Evolutionary conservation across 2,113 vertebrate species (phyloP), one percentile per base, ranked within the genome.

Genomic region (Grantiella picta): DNA sequence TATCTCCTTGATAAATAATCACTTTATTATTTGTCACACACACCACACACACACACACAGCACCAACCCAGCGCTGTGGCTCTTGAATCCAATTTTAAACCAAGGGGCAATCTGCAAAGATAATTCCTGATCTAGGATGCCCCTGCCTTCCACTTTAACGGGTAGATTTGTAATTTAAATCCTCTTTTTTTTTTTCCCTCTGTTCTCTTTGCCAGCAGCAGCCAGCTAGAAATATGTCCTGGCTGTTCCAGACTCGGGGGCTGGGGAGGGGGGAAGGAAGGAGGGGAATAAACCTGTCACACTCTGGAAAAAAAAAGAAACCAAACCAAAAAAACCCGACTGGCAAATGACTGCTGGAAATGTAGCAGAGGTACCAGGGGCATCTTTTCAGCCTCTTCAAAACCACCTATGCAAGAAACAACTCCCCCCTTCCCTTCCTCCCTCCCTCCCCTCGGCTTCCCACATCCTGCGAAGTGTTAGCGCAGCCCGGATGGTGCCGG

Each of bases 301-400:
- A 97, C 91, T 97, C 95, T 73, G 69, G 81, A 96, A 95, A 97
- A 92, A 91, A 96, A 96, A 96, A 38, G 38, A 38, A 38, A 38
- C 38, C 38, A 93, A 96, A 15, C 4, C 35, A 31, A 44, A 17
- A 44, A 44, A 44, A 44, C 33, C 66, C 53, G 94, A 94, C 96
- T 96, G 94, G 88, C 92, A 97, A 98, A 98, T 94, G 97, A 89
- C 97, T 97, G 96, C 95, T 97, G 94, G 93, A 95, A 92, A 97
- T 91, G 82, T 29, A 91, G 95, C 86, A 47, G 78, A 82, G 78
- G 70, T 25, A 89, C 78, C 78, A 5, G 81, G 88, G 87, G 85
- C 82, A 66, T 68, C 92, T 96, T 92, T 86, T 61, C 82, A 85
- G n/a, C 82, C 60, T 85, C 82, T 49, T 49, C 60, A 35, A 81